phyloP scores from a whole-genome alignment of 2,113 vertebrate species.

The western clawed frog (Xenopus tropicalis) region DNA sequence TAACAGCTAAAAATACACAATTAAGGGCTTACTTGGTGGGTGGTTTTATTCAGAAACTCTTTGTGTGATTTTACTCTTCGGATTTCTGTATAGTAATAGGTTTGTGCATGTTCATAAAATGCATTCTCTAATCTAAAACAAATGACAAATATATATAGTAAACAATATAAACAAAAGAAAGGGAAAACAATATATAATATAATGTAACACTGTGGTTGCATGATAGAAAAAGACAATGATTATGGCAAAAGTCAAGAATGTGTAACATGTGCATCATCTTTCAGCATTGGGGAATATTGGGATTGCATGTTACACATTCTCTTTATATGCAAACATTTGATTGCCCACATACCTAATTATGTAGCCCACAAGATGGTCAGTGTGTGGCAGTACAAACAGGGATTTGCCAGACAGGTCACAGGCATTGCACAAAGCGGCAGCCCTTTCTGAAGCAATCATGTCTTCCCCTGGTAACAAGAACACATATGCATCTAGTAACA shows the following conservation, averaged over 20 bases:
- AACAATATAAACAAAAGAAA: no score
- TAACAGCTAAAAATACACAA: no score
- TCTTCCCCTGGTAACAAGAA: slow-evolving; percentile 79
- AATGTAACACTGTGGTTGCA: no score
- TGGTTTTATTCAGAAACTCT: slow-evolving; percentile 98
- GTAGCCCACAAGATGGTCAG: slow-evolving; percentile 95
- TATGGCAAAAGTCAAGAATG: no score
- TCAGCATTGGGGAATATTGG: no score
- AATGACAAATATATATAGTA: not conserved
- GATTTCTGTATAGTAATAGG: slow-evolving; percentile 96
- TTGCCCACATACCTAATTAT: slow-evolving; percentile 82
- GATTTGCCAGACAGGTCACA: slow-evolving; percentile 97
- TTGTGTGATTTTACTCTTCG: slow-evolving; percentile 95
- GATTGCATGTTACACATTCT: not conserved
- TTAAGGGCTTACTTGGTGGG: slow-evolving; percentile 80
- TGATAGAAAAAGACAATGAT: no score
- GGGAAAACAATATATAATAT: no score
- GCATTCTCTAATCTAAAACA: slow-evolving; percentile 90
- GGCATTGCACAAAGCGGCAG: slow-evolving; percentile 83
- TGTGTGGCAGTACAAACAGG: slow-evolving; percentile 93
- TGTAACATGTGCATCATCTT: no score
- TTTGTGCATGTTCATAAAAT: slow-evolving; percentile 96
- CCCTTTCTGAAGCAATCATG: slow-evolving; percentile 90
- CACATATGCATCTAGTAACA: not conserved
- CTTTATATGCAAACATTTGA: no score